Percentiles rank a stretch among this genome's conserved stretches.
phyloP scores from a whole-genome alignment of 2,113 vertebrate genomes.

The Mus musculus region GRCm39 chr10:76931501-76932000 shows the following conservation, averaged over 20 bases:
- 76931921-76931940: slow-evolving; percentile 90
- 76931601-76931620: no score
- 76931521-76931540: background rate
- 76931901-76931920: slow-evolving; percentile 87
- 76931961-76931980: slow-evolving; percentile 91
- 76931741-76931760: rapidly evolving
- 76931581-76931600: background rate
- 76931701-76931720: rapidly evolving
- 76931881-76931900: slow-evolving; percentile 91
- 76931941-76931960: slow-evolving; percentile 89
- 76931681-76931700: background rate
- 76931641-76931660: background rate
- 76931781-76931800: rapidly evolving
- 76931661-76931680: no score
- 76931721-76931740: no score
- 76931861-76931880: slow-evolving; percentile 92
- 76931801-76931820: rapidly evolving
- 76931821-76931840: slow-evolving; percentile 93
- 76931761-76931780: background rate
- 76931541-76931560: background rate
- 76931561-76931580: rapidly evolving
- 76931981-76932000: slow-evolving; percentile 91
- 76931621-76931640: background rate
- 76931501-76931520: rapidly evolving
- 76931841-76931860: slow-evolving; percentile 94